These are phyloP conservation scores for Clepsis dumicolana DNA, from an alignment of 2,888 invertebrate genomes.

Conservation along the genomic window DNA sequence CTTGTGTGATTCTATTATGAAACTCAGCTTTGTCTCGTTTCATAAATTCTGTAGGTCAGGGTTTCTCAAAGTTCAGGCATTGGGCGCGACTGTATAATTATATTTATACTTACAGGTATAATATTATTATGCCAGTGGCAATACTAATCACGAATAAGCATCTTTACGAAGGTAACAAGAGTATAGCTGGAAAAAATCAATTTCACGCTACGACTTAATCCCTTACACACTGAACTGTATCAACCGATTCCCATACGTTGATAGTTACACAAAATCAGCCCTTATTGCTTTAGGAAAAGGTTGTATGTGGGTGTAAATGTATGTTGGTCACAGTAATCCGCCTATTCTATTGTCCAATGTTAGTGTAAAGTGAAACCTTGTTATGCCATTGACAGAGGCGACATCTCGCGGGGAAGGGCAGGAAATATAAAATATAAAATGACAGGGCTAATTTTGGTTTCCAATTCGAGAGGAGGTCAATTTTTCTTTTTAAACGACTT, in stretches of 20 bases:
- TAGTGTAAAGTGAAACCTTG: slow-evolving; percentile 40
- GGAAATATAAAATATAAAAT: slow-evolving; percentile 42
- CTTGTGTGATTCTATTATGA: too few relatives aligned
- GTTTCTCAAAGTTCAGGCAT: too few relatives aligned
- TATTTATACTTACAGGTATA: too few relatives aligned
- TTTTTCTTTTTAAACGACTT: neutral
- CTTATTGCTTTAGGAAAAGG: slow-evolving; percentile 18
- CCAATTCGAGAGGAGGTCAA: neutral
- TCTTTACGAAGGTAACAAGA: slow-evolving; percentile 27
- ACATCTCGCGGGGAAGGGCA: slow-evolving; percentile 17
- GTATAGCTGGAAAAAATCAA: slow-evolving; percentile 48
- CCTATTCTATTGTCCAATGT: slow-evolving; percentile 52
- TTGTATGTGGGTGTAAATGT: slow-evolving; percentile 47
- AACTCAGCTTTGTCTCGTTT: too few relatives aligned
- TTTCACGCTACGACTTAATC: slow-evolving; percentile 52
- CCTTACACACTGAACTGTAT: slow-evolving; percentile 22
- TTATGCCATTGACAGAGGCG: slow-evolving; percentile 39
- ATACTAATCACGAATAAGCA: neutral
- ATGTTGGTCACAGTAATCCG: slow-evolving; percentile 51
- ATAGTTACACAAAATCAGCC: slow-evolving; percentile 12
- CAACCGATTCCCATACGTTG: slow-evolving; percentile 4
- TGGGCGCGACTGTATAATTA: too few relatives aligned
- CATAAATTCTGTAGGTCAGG: too few relatives aligned
- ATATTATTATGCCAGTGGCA: neutral
- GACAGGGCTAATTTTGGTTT: slow-evolving; percentile 30